These are phyloP conservation scores for Myopa tessellatipennis DNA, from an alignment of 2,888 invertebrate genomes.

Conservation along the genomic window DNA sequence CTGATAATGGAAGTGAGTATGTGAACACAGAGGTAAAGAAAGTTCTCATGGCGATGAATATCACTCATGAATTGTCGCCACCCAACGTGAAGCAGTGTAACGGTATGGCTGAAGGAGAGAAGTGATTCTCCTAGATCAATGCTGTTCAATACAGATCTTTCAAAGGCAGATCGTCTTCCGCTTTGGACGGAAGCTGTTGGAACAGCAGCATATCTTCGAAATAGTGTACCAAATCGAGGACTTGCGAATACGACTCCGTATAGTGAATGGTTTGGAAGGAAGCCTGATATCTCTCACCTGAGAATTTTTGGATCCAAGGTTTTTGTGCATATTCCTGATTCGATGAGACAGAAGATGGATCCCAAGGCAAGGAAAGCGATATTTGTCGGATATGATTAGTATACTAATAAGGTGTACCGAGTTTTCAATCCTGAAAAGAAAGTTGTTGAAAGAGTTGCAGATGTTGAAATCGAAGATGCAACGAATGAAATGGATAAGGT, in stretches of 20 bases:
- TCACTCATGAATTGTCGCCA: constrained; percentile 28
- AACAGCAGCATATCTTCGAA: too few species aligned
- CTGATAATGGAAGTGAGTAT: too few species aligned
- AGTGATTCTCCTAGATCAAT: too few species aligned
- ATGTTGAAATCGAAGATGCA: constrained; percentile 39
- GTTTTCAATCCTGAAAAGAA: constrained; percentile 32
- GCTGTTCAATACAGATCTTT: too few species aligned
- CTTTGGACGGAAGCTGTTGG: too few species aligned
- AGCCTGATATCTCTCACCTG: constrained; percentile 19
- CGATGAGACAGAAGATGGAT: constrained; percentile 36
- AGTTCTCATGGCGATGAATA: constrained; percentile 10
- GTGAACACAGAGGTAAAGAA: constrained; percentile 10
- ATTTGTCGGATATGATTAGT: constrained; percentile 31
- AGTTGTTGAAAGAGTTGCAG: constrained; percentile 36
- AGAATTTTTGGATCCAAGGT: constrained; percentile 7
- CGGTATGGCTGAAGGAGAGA: constrained; percentile 35
- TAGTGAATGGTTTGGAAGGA: constrained; percentile 9
- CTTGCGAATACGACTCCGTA: too few species aligned
- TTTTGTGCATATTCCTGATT: constrained; percentile 30
- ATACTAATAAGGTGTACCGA: constrained; percentile 34
- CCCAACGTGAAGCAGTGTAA: constrained; percentile 39
- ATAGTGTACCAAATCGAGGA: too few species aligned
- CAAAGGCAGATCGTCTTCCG: too few species aligned
- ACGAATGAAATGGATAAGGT: not conserved
- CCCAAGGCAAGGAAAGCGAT: constrained; percentile 31